Evolutionary conservation across 53 echinoderm and acorn worm genomes (phyloP).

Genomic region (Paelopatides confundens): DNA sequence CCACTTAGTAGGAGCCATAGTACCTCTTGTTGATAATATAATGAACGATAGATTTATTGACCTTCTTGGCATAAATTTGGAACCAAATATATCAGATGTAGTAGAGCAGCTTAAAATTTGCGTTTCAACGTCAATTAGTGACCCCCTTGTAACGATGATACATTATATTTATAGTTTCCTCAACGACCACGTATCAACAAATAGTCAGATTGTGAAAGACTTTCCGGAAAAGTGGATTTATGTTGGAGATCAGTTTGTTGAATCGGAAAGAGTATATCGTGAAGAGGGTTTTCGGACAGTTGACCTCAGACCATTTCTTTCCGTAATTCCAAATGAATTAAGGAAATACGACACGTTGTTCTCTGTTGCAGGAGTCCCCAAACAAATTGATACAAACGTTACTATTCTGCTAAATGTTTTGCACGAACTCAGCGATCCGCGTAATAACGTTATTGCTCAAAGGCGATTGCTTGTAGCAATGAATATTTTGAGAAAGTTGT

Average conservation of each 20-base stretch:
- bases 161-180: constrained; percentile 39
- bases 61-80: neutral
- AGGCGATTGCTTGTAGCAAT: neutral
- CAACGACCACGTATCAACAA: neutral
- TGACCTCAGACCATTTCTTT: constrained; percentile 47
- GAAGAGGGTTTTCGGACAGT: neutral
- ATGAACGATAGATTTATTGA: neutral
- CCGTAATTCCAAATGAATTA: neutral
- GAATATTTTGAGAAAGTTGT: constrained; percentile 10
- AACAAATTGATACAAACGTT: neutral
- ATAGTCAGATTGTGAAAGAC: neutral
- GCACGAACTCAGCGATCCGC: neutral
- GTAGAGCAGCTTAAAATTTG: neutral
- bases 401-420: constrained; percentile 9
- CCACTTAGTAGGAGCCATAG: constrained; percentile 23
- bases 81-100: neutral
- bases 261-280: neutral
- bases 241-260: constrained; percentile 25
- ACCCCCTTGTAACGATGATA: neutral
- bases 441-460: neutral
- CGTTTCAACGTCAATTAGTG: neutral
- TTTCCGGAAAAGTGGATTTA: constrained; percentile 43
- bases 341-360: constrained; percentile 21
- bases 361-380: neutral
- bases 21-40: neutral